Evolutionary conservation across 1,140 invertebrate species (phyloP).

Genomic region (Apolygus lucorum): DNA sequence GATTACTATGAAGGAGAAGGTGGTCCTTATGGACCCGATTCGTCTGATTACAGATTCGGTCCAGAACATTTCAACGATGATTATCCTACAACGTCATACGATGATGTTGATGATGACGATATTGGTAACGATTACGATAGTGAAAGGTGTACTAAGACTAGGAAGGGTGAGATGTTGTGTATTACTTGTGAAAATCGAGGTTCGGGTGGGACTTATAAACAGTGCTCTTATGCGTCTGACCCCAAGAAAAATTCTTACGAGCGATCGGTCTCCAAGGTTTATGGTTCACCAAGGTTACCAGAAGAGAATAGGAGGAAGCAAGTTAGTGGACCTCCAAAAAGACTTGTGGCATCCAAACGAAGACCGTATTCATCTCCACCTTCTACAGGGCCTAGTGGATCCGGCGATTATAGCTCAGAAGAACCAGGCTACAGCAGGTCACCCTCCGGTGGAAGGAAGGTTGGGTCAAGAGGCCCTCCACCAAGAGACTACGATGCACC

Average conservation of each 20-base stretch:
- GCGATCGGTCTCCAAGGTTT: slow-evolving; percentile 42
- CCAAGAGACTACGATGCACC: too few species aligned
- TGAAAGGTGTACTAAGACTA: slow-evolving; percentile 50
- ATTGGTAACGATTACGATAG: slow-evolving; percentile 35
- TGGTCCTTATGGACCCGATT: slow-evolving; percentile 18
- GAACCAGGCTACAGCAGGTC: too few species aligned
- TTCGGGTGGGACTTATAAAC: slow-evolving; percentile 59
- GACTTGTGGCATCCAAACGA: too few species aligned
- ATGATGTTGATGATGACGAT: slow-evolving; percentile 33
- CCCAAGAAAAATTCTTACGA: slow-evolving; percentile 61
- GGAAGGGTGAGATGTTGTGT: slow-evolving; percentile 54
- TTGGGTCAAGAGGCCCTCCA: slow-evolving; percentile 17
- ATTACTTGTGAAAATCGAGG: slow-evolving; percentile 55
- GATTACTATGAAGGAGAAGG: slow-evolving; percentile 28
- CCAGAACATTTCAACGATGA: slow-evolving; percentile 30
- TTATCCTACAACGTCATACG: slow-evolving; percentile 29
- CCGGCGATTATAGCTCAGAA: too few species aligned
- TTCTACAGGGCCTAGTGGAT: too few species aligned
- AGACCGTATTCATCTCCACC: too few species aligned
- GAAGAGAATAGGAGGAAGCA: slow-evolving; percentile 24
- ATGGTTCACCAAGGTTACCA: slow-evolving; percentile 36
- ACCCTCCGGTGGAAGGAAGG: slow-evolving; percentile 22
- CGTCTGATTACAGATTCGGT: slow-evolving; percentile 27
- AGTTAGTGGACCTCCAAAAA: not conserved
- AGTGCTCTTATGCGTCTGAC: slow-evolving; percentile 56